phyloP scores from a whole-genome alignment of 1,140 invertebrate species.

The Dreissena rostriformis region DNA sequence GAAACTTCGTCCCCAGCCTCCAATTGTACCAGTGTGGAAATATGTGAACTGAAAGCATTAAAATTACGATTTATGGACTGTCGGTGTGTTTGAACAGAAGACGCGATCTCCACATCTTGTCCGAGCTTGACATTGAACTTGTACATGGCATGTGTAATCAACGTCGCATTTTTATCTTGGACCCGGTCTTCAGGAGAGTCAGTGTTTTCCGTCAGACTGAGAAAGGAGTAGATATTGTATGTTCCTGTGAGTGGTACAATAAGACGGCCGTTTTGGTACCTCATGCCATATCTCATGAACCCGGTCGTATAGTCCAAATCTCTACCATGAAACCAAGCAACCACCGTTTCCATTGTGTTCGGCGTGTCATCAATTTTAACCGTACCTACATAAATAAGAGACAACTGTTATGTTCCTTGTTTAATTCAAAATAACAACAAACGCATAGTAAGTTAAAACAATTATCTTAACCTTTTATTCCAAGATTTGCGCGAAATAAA shows the following conservation, averaged over 20 bases:
- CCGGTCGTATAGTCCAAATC: slow-evolving; percentile 20
- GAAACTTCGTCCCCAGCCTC: slow-evolving; percentile 42
- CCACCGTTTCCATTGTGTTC: slow-evolving; percentile 11
- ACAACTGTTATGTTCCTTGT: too few species aligned
- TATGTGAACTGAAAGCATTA: slow-evolving; percentile 13
- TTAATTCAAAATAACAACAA: too few species aligned
- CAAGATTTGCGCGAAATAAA: too few species aligned
- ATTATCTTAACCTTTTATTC: too few species aligned
- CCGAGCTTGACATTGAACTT: slow-evolving; percentile 21
- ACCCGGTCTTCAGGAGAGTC: background rate
- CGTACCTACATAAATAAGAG: too few species aligned
- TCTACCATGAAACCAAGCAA: slow-evolving; percentile 5
- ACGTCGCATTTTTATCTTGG: background rate
- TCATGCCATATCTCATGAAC: slow-evolving; percentile 11
- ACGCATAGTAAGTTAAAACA: too few species aligned
- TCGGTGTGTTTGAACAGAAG: background rate
- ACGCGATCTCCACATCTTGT: background rate
- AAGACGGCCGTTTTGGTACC: slow-evolving; percentile 19
- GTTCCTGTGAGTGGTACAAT: slow-evolving; percentile 6
- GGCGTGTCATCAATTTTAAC: too few species aligned
- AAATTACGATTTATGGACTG: slow-evolving; percentile 3
- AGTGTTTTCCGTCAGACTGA: background rate
- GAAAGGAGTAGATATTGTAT: slow-evolving; percentile 23
- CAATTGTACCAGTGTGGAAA: slow-evolving; percentile 5
- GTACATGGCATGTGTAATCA: slow-evolving; percentile 13